Evolutionary conservation across 2,797 vertebrate species (phyloP).

Genomic region (Megaceryle alcyon): DNA sequence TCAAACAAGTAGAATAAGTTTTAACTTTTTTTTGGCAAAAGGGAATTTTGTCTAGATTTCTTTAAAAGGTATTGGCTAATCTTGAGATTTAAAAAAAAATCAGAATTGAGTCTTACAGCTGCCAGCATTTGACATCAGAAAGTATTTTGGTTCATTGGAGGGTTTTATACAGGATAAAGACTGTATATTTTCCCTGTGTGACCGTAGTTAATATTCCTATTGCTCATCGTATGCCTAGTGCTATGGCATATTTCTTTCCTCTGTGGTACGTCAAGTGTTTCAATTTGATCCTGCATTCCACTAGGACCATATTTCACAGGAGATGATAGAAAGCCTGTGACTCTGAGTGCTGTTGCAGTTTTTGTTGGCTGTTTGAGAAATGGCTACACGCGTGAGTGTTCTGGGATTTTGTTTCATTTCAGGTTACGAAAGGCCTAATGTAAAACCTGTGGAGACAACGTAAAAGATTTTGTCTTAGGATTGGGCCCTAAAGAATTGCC

Average conservation of each 20-base stretch:
- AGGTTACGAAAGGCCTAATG: slow-evolving; percentile 23
- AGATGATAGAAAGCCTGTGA: not conserved
- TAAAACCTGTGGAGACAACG: not conserved
- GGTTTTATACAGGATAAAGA: not conserved
- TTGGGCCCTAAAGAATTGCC: slow-evolving; percentile 47
- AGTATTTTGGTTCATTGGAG: not conserved
- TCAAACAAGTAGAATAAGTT: not conserved
- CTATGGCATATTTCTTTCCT: not conserved
- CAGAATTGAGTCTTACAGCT: not conserved
- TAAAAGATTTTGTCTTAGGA: slow-evolving; percentile 32
- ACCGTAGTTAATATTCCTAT: not conserved
- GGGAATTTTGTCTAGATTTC: not conserved
- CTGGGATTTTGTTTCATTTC: slow-evolving; percentile 34
- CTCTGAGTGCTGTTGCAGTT: not conserved
- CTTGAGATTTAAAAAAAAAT: not conserved
- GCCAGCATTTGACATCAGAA: not conserved
- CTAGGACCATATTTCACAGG: not conserved
- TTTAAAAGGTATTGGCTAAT: not conserved
- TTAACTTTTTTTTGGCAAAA: not conserved
- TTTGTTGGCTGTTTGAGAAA: slow-evolving; percentile 34
- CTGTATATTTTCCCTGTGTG: not conserved
- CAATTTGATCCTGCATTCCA: not conserved
- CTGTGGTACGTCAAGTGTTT: not conserved
- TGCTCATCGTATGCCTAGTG: not conserved
- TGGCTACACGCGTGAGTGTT: not conserved